phyloP scores from a whole-genome alignment of 2,113 vertebrate species.

The Ameiurus melas region DNA sequence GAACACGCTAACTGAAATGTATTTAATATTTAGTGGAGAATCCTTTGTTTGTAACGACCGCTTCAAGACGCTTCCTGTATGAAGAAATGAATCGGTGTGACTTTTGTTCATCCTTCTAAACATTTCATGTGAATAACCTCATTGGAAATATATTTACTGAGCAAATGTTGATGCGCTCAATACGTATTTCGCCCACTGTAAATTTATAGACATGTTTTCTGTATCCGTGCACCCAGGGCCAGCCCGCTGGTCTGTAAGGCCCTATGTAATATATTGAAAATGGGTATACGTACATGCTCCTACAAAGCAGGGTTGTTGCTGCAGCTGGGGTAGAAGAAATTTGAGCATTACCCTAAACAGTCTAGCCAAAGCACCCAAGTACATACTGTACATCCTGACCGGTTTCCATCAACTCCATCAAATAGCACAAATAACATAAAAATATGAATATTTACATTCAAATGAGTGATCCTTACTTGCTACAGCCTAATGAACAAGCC shows the following conservation, averaged over 20 bases:
- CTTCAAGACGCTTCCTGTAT: too few relatives aligned
- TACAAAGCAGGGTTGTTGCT: neutral
- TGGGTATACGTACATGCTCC: neutral
- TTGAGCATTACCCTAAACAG: neutral
- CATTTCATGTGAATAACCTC: too few relatives aligned
- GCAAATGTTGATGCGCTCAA: too few relatives aligned
- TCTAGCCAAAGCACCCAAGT: neutral
- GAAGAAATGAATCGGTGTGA: too few relatives aligned
- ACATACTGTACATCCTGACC: neutral
- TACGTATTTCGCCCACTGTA: too few relatives aligned
- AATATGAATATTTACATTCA: neutral
- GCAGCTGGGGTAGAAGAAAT: neutral
- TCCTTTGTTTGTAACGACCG: too few relatives aligned
- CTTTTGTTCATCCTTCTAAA: too few relatives aligned
- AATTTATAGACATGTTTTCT: neutral
- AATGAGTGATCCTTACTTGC: too few relatives aligned
- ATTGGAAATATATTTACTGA: too few relatives aligned
- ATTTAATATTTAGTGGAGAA: too few relatives aligned
- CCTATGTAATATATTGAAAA: neutral
- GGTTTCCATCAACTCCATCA: neutral
- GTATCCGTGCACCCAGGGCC: neutral
- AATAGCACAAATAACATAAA: neutral
- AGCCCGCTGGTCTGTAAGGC: neutral
- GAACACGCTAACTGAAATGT: too few relatives aligned
- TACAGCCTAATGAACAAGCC: neutral